Base-by-base conservation (phyloP, 64 coral and sea anemone species). In the Montipora efflorescens region DNA sequence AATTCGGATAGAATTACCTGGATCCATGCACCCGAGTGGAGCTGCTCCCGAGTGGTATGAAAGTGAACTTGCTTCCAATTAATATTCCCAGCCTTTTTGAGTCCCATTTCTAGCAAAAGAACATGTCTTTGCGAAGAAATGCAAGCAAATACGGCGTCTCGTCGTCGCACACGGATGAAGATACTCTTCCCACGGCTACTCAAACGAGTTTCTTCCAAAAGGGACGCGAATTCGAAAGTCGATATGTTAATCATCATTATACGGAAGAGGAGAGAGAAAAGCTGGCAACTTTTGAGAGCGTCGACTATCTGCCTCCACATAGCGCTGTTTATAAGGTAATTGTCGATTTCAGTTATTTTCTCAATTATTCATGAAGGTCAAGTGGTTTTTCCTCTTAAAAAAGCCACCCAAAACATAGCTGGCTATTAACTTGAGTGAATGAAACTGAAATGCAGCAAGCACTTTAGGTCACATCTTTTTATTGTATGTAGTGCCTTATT, bases 201-300 rank as follows among this genome's bases (percentile, higher is more conserved):
- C 74, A 86, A 51, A 94, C 95, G 25, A 86, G 92, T 46, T 99
- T 99, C 90, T 99, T 99, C 58, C 98, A 99, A 87, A 99, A 90
- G 69, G 98, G 98, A 4, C 90, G 98, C 13, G 98, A 99, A 49
- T 99, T 99, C 78, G 98, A 99, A 78, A 99, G 98, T 84, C 95
- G 86, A 9, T 99, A 99, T 88, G 98, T 96, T 4, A 99, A 99
- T 62, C 98, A 99, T 62, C 94, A 93, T 21, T 99, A 96, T 59
- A 99, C 98, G 14, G 92, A 99, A 21, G 92, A 99, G 76, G 98
- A 99, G 77, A 94, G 81, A 89, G 92, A 99, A 28, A 87, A 96
- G 76, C 79, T 99, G 7, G 95, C 89, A 36, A 99, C 98, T 4
- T 99, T 92, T 69, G 98, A 99, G 71, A 99, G 98, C 74, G 92